These are phyloP conservation scores for Cyphomyrus plagiostoma DNA, from an alignment of 2,113 vertebrate species.

Conservation along the genomic window DNA sequence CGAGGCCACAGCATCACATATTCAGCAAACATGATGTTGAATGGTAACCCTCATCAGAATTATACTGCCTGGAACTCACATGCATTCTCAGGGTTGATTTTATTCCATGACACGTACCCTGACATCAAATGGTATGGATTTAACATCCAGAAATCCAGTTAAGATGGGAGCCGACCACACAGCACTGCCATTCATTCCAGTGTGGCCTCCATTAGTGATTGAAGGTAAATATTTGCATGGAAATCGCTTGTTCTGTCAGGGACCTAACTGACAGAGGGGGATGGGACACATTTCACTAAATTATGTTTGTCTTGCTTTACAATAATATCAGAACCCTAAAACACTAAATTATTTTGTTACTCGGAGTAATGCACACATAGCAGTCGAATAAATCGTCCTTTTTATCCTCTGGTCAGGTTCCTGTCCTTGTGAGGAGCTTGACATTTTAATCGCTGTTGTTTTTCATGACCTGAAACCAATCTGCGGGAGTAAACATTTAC, in stretches of 20 bases:
- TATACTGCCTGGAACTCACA: neutral
- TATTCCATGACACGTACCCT: neutral
- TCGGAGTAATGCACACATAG: neutral
- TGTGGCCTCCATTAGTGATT: slow-evolving; percentile 6
- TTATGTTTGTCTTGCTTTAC: neutral
- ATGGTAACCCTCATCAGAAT: neutral
- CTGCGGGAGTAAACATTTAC: neutral
- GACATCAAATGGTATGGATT: neutral
- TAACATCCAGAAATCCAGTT: neutral
- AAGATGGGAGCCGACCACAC: neutral
- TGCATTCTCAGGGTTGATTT: neutral
- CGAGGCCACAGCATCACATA: neutral
- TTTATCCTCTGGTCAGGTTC: neutral
- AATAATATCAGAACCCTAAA: neutral
- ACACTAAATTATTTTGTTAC: neutral
- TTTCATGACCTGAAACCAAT: neutral
- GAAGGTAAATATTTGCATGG: slow-evolving; percentile 18
- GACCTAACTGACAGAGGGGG: neutral
- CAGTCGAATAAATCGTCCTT: neutral
- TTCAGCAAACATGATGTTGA: too few species aligned
- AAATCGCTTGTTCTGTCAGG: neutral
- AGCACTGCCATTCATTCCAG: neutral
- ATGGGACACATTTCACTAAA: neutral
- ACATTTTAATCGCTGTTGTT: neutral
- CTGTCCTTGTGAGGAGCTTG: neutral